A percentile compares a stretch with the other conserved stretches of the same genome.
phyloP scores from a whole-genome alignment of 1,140 invertebrate species.

The Dryas iulia region DNA sequence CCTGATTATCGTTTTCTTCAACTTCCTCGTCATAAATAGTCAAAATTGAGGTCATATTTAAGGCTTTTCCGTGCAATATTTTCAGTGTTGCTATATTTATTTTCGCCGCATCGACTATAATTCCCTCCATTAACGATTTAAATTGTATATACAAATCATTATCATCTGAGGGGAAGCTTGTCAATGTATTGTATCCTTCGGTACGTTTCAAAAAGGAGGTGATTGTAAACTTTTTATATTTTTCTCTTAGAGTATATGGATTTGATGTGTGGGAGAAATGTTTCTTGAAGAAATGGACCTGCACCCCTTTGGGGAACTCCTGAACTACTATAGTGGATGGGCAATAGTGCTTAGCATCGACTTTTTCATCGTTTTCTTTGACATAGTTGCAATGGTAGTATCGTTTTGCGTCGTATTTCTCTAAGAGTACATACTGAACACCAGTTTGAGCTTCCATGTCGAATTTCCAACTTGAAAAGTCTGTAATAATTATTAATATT shows the following conservation, averaged over 20 bases:
- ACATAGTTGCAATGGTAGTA: constrained; percentile 41
- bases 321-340: constrained; percentile 46
- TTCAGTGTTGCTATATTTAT: constrained; percentile 39
- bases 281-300: constrained; percentile 46
- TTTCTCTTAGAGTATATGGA: constrained; percentile 29
- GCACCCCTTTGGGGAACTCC: constrained; percentile 49
- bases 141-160: constrained; percentile 53
- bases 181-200: constrained; percentile 21
- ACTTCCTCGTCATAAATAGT: constrained; percentile 37
- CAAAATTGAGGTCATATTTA: constrained; percentile 54
- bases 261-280: constrained; percentile 41
- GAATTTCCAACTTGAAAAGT: constrained; percentile 48
- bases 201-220: constrained; percentile 35
- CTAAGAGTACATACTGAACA: constrained; percentile 34
- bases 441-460: constrained; percentile 41
- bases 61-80: constrained; percentile 45
- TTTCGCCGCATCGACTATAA: constrained; percentile 43
- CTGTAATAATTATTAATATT: constrained; percentile 44
- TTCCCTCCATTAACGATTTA: constrained; percentile 48
- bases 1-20: constrained; percentile 36
- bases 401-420: constrained; percentile 38
- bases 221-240: constrained; percentile 46
- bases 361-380: neutral
- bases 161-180: constrained; percentile 19
- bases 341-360: constrained; percentile 30